Base-by-base conservation (phyloP, 2,888 invertebrate genomes). In the Subacronicta megacephala region DNA sequence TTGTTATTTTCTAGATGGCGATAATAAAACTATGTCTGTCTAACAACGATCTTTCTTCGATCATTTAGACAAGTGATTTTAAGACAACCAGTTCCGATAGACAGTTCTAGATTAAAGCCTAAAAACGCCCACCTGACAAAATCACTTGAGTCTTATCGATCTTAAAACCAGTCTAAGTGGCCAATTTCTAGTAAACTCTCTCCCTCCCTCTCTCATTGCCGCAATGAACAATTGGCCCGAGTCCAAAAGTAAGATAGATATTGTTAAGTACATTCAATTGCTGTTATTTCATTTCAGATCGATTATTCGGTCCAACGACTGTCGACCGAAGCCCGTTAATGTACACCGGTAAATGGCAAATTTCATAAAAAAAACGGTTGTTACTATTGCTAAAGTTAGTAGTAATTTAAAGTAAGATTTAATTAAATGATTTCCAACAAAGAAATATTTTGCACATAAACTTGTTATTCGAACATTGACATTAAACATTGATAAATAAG, bases 231-330 rank as follows among this genome's bases (percentile, higher is more conserved):
- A 62, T 44, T 47, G 37, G 17, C 9, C 10, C 7, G 15, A 50
- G 17, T 7, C 33, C 29, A 53, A 54, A 72, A 66, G 23, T 46
- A 43, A 35, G 42, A 46, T 51, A 52, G 65, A 64, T 59, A 66
- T 70, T 73, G 60, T 74, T 66, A 75, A 81, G 79, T 69, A 76
- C 78, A 78, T 78, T 81, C 81, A 83, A 84, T 80, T 81, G 81
- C 76, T 36, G 73, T 79, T 81, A 79, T 82, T 84, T 83, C 80
- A 83, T 84, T 83, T 82, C 64, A 62, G 75, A 83, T 82, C 87
- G 79, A 89, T 90, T 90, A 87, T 82, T 77, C 88, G 91, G 80
- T 88, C 79, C 81, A 83, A 73, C 82, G 90, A 82, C 69, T 84
- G 69, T 80, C 81, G 81, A 83, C 73, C 71, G 68, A 64, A 58